A percentile compares a stretch with the other conserved stretches of the same genome.
Evolutionary conservation across 2,113 vertebrate genomes (phyloP).

Genomic region (Microtus ochrogaster): DNA sequence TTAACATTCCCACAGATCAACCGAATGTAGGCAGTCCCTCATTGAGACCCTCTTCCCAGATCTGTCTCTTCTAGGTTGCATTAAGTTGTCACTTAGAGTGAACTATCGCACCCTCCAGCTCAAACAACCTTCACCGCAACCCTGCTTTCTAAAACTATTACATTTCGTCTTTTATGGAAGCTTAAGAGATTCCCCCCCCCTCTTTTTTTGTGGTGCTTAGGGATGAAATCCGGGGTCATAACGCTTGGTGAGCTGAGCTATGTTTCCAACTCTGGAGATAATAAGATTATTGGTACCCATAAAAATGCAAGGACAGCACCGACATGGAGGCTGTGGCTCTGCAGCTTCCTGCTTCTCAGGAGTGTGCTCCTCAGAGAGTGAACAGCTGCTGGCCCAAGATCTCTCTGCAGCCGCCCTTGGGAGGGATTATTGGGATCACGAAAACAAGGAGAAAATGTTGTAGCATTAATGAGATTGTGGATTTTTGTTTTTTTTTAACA

Average conservation of each 20-base stretch:
- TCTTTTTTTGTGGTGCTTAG: background rate
- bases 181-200: background rate
- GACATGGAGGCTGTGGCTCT: background rate
- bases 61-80: background rate
- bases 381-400: background rate
- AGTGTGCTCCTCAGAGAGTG: background rate
- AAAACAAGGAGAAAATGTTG: constrained; percentile 39
- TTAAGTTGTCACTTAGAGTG: background rate
- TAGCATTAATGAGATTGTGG: constrained; percentile 37
- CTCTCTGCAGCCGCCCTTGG: background rate
- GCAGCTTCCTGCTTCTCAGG: background rate
- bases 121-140: background rate
- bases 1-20: background rate
- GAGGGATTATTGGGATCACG: background rate
- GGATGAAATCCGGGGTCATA: background rate
- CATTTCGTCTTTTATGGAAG: background rate
- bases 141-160: background rate
- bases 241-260: background rate
- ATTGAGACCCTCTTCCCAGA: background rate
- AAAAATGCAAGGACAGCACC: background rate
- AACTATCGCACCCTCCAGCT: background rate
- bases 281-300: background rate
- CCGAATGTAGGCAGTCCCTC: no score
- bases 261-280: background rate
- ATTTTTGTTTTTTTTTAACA: constrained; percentile 41